Evolutionary conservation across 23 tunicate genomes (phyloP).

Genomic region (Halocynthia aurantium): DNA sequence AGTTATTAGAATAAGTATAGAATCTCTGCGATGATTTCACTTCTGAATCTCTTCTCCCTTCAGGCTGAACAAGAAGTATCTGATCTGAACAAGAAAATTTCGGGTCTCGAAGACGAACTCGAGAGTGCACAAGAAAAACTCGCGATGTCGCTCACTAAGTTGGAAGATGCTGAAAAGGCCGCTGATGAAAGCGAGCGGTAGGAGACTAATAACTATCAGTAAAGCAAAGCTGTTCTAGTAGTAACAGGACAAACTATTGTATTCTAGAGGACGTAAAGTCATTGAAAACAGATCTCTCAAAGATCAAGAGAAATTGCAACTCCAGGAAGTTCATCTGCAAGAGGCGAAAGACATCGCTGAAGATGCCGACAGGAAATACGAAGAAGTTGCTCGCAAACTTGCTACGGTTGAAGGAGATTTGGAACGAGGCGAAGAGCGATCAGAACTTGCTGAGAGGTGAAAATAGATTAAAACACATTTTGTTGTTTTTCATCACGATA

Average conservation of each 20-base stretch:
- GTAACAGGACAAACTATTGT: background rate
- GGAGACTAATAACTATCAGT: background rate
- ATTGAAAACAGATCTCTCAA: slow-evolving; percentile 21
- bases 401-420: slow-evolving; percentile 21
- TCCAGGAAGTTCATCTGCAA: slow-evolving; percentile 13
- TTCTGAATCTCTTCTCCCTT: background rate
- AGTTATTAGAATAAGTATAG: background rate
- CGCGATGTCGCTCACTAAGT: background rate
- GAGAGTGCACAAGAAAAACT: slow-evolving; percentile 27
- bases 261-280: slow-evolving; percentile 18
- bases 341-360: slow-evolving; percentile 24
- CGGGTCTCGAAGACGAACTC: slow-evolving; percentile 18
- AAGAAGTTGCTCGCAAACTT: slow-evolving; percentile 34
- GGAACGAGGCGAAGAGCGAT: slow-evolving; percentile 25
- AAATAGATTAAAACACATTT: background rate
- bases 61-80: slow-evolving; percentile 26
- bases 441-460: slow-evolving; percentile 24
- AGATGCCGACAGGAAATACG: slow-evolving; percentile 32
- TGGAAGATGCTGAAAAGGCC: slow-evolving; percentile 27
- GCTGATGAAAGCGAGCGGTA: slow-evolving; percentile 33
- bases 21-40: background rate
- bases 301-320: slow-evolving; percentile 12
- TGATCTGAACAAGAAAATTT: slow-evolving; percentile 13
- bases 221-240: background rate
- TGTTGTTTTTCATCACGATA: too few relatives aligned